A percentile compares a stretch with the other conserved stretches of the same genome.
These are phyloP conservation scores for Plecotus auritus DNA, from an alignment of 2,113 vertebrate genomes.

Conservation along the genomic window DNA sequence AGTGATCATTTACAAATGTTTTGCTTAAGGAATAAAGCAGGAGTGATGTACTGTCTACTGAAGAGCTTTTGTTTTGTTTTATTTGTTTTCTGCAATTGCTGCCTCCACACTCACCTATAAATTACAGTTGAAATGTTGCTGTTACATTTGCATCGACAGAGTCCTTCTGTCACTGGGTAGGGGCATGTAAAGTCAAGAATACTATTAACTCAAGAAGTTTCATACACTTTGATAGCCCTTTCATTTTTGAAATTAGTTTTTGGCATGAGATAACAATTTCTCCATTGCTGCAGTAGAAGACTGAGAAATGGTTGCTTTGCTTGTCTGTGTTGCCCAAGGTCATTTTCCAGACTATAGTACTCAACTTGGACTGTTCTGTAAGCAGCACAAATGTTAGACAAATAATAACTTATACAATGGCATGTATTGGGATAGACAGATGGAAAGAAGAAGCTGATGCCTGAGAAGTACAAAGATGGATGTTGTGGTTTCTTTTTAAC, in stretches of 20 bases:
- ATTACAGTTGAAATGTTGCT: neutral
- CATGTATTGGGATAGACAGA: neutral
- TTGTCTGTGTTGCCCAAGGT: neutral
- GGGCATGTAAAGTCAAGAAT: neutral
- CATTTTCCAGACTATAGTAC: neutral
- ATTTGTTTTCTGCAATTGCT: conserved; percentile 40
- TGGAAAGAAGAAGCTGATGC: neutral
- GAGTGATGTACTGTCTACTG: neutral
- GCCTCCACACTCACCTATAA: neutral
- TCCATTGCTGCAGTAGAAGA: neutral
- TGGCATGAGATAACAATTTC: neutral
- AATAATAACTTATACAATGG: neutral
- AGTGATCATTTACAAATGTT: conserved; percentile 45
- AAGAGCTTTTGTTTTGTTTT: neutral
- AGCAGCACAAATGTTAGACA: neutral
- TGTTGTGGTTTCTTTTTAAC: neutral
- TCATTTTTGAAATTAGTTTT: neutral
- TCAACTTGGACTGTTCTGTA: neutral
- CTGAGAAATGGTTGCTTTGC: neutral
- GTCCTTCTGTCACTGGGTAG: neutral
- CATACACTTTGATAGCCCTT: neutral
- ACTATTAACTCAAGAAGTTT: neutral
- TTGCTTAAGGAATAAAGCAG: conserved; percentile 50
- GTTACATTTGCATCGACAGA: neutral
- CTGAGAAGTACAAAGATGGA: neutral